Percentiles rank a stretch among this genome's conserved stretches.
phyloP scores from a whole-genome alignment of 1,140 invertebrate genomes.

The Pollicipes pollicipes region DNA sequence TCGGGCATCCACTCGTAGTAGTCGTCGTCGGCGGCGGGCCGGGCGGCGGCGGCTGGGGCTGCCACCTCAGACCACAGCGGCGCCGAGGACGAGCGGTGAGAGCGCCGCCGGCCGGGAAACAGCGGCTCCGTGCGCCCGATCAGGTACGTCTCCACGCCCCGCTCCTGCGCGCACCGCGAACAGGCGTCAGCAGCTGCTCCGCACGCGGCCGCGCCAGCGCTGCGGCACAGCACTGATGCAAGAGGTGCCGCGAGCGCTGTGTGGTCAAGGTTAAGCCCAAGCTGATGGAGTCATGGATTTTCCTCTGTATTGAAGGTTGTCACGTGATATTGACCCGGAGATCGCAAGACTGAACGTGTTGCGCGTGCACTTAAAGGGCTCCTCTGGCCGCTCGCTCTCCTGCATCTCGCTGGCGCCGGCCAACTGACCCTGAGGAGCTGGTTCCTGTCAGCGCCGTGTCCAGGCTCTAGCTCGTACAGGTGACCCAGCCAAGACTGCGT shows the following conservation, averaged over 20 bases:
- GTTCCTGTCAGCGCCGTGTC: slow-evolving; percentile 65
- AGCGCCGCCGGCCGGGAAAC: slow-evolving; percentile 30
- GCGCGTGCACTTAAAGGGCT: too few species aligned
- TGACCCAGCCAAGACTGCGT: slow-evolving; percentile 67
- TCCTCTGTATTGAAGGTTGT: too few species aligned
- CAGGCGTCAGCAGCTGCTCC: too few species aligned
- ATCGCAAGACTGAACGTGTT: too few species aligned
- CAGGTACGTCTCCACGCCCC: slow-evolving; percentile 79
- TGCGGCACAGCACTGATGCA: too few species aligned
- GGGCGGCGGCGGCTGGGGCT: slow-evolving; percentile 1
- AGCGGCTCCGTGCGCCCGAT: slow-evolving; percentile 65
- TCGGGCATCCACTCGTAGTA: slow-evolving; percentile 61
- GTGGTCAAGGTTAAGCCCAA: too few species aligned
- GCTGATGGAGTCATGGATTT: too few species aligned
- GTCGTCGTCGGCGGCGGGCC: slow-evolving; percentile 10
- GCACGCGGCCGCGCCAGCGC: too few species aligned
- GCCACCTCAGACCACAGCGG: slow-evolving; percentile 37
- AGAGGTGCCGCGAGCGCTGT: too few species aligned
- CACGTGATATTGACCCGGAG: too few species aligned
- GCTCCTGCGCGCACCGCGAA: slow-evolving; percentile 35
- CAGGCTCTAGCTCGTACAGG: slow-evolving; percentile 81
- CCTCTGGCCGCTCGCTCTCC: too few species aligned
- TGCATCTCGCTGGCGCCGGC: too few species aligned
- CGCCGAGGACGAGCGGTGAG: slow-evolving; percentile 27
- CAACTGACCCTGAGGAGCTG: slow-evolving; percentile 47